Evolutionary conservation across 2,113 vertebrate species (phyloP), one percentile per base, ranked within the genome.

Genomic region (Apodemus sylvaticus): DNA sequence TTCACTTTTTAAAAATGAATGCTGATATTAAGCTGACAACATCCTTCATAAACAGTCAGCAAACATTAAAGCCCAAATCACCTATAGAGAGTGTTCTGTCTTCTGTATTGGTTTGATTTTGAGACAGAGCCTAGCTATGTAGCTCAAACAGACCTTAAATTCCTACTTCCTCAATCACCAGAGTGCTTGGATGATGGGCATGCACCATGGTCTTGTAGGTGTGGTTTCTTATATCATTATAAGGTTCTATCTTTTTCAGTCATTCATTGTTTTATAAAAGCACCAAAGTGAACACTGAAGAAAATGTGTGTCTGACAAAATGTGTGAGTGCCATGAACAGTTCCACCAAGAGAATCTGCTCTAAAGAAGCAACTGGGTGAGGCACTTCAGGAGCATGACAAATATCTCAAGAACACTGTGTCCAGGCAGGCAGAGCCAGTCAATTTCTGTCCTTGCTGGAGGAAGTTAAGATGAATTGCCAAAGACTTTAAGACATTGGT

Each of bases 391-490:
- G 74, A 96, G 14, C n/a, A 88, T 11, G 55, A 62, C 62, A 96
- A 90, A 93, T 90, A n/a, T 62, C 68, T 71, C 48, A 3, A 77
- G 74, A 94, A 96, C 60, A 93, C 14, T n/a, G 81, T 83, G 45
- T 94, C 62, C 90, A 87, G 48, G 34, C 14, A 96, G 24, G 76
- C 60, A 88, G 74, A 77, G n/a, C 81, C 66, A 91, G 70, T 7
- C 83, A 83, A 55, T 13, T 66, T 88, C 36, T 89, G 12, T 91
- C 62, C 45, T 90, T 42, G 36, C 55, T 81, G 20, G 70, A 78
- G 42, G 20, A 92, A 78, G 60, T 29, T 68, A 66, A 62, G 45
- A 45, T 0, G n/a, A 94, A 82, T 68, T 78, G 62, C 92, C 76
- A 90, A 86, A 77, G 60, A 83, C 73, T 77, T 86, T 94, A 87